A percentile compares a stretch with the other conserved stretches of the same genome.
Evolutionary conservation across 2,888 invertebrate species (phyloP).

Genomic region (Ligdia adustata): DNA sequence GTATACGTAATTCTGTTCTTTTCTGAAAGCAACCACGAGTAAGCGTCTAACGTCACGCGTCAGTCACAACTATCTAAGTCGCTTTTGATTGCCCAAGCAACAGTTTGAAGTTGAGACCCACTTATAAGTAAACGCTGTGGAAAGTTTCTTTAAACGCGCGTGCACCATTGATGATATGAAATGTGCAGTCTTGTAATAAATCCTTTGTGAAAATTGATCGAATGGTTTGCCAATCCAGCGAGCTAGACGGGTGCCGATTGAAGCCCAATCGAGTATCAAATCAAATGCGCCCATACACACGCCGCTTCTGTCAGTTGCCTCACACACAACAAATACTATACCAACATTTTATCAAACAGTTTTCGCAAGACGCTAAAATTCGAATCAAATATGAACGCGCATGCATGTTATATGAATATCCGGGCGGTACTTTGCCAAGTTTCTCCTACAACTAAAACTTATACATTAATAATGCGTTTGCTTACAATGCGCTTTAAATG

Average conservation of each 20-base stretch:
- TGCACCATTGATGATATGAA: conserved; percentile 10
- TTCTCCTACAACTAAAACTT: conserved; percentile 81
- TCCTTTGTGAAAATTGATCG: conserved; percentile 25
- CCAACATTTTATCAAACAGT: conserved; percentile 40
- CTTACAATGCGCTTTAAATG: conserved; percentile 84
- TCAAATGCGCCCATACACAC: conserved; percentile 3
- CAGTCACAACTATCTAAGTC: too few relatives aligned
- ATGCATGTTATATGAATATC: conserved; percentile 79
- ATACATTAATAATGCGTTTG: conserved; percentile 83
- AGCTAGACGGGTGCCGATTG: conserved; percentile 11
- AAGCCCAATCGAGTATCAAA: conserved; percentile 16
- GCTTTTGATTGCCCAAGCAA: too few relatives aligned
- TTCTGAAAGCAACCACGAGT: too few relatives aligned
- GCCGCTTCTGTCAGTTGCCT: neutral
- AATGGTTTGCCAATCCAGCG: conserved; percentile 15
- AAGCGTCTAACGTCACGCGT: too few relatives aligned
- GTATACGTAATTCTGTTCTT: too few relatives aligned
- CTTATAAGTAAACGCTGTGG: too few relatives aligned
- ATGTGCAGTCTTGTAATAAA: conserved; percentile 22
- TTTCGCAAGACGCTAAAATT: conserved; percentile 72
- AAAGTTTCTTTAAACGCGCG: neutral
- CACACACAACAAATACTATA: neutral
- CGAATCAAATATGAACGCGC: conserved; percentile 81
- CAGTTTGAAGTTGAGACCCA: too few relatives aligned
- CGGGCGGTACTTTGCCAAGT: conserved; percentile 61